Evolutionary conservation across 2,113 vertebrate genomes (phyloP).

Genomic region (Amphilophus citrinellus): DNA sequence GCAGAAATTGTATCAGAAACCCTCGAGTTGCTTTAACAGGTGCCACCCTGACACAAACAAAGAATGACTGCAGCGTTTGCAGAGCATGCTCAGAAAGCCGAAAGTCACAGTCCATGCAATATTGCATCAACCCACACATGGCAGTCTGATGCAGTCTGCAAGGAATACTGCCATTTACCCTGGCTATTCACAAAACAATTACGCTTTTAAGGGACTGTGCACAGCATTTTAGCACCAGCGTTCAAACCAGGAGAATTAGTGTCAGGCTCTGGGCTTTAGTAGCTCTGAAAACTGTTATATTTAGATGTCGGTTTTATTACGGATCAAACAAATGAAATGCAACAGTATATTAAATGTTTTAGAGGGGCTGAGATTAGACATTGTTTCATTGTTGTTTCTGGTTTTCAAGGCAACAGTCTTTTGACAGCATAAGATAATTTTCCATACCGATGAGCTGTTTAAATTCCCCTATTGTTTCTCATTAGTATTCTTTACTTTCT

Average conservation of each 20-base stretch:
- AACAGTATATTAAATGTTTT: background rate
- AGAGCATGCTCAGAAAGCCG: constrained; percentile 6
- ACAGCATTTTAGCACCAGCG: background rate
- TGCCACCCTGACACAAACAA: fast-evolving
- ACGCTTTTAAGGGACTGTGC: background rate
- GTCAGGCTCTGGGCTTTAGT: no score
- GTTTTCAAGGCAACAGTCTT: background rate
- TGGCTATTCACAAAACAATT: background rate
- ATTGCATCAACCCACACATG: background rate
- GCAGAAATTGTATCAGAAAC: no score
- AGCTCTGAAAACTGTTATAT: no score
- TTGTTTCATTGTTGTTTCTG: background rate
- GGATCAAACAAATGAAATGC: background rate
- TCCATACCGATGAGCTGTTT: background rate
- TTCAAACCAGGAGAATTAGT: background rate
- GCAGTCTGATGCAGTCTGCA: background rate
- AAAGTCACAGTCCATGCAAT: background rate
- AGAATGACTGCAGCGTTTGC: background rate
- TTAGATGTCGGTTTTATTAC: background rate
- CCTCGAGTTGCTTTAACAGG: fast-evolving
- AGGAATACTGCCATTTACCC: background rate
- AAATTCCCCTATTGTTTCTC: background rate
- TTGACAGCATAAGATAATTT: background rate
- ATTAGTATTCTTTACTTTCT: background rate
- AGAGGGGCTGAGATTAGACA: background rate